phyloP scores from a whole-genome alignment of 2,888 invertebrate species.

The Cataglyphis altisquamis region DNA sequence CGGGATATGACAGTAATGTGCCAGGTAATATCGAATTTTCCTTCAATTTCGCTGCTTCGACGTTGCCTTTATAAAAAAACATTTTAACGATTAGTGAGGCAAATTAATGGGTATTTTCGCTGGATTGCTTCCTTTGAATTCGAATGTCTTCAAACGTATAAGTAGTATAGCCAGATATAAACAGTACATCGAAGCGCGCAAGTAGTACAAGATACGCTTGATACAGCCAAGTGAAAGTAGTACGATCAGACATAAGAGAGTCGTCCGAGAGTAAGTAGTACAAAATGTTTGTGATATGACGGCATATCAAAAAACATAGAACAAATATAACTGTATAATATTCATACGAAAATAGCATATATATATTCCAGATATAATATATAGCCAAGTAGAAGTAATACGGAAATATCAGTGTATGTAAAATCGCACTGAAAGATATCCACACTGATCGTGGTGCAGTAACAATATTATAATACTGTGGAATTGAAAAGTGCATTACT shows the following conservation, averaged over 20 bases:
- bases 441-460: conserved; percentile 54
- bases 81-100: neutral
- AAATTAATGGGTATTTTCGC: conserved; percentile 37
- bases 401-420: conserved; percentile 22
- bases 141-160: neutral
- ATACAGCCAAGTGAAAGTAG: neutral
- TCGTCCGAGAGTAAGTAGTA: neutral
- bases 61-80: neutral
- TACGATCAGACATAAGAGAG: neutral
- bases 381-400: neutral
- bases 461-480: conserved; percentile 8
- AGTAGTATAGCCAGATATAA: neutral
- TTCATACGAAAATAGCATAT: neutral
- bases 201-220: neutral
- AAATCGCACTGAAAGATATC: conserved; percentile 14
- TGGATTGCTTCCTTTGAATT: conserved; percentile 8
- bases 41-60: neutral
- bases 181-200: neutral
- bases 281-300: no score
- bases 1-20: conserved; percentile 45
- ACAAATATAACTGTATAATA: neutral
- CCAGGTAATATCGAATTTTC: conserved; percentile 41
- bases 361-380: neutral
- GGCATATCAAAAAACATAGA: neutral
- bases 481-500: conserved; percentile 41